A percentile compares a stretch with the other conserved stretches of the same genome.
Evolutionary conservation across 2,888 invertebrate species (phyloP).

Genomic region (Aproaerema taeniolella): DNA sequence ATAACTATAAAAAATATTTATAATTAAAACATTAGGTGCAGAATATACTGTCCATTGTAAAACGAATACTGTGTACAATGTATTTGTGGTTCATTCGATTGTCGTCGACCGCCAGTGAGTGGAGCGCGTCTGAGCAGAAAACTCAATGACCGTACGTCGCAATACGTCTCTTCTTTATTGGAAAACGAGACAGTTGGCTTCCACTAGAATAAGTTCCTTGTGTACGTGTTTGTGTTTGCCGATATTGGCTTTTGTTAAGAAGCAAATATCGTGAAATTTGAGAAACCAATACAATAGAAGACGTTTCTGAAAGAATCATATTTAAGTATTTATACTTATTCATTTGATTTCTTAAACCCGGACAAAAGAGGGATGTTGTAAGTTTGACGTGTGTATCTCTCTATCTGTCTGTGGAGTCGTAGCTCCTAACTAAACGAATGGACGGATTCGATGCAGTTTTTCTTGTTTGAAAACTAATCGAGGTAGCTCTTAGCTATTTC

Average conservation of each 20-base stretch:
- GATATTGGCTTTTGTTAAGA: constrained; percentile 56
- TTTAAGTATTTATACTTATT: no score
- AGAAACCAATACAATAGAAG: constrained; percentile 26
- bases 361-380: no score
- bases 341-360: constrained; percentile 9
- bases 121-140: constrained; percentile 59
- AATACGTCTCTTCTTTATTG: constrained; percentile 69
- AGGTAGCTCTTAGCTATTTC: no score
- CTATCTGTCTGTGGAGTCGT: no score
- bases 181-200: constrained; percentile 67
- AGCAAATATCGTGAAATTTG: constrained; percentile 50
- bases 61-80: no score
- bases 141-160: constrained; percentile 60
- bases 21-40: no score
- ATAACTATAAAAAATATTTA: no score
- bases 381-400: no score
- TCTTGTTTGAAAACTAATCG: no score
- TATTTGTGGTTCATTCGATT: constrained; percentile 37
- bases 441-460: no score
- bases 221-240: constrained; percentile 53
- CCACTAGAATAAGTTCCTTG: constrained; percentile 51
- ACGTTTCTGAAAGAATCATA: constrained; percentile 2
- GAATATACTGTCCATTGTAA: no score
- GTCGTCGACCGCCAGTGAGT: constrained; percentile 29
- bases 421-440: no score